Base-by-base conservation (phyloP, 2,113 vertebrate species). In the Poeciliopsis retropinna region DNA sequence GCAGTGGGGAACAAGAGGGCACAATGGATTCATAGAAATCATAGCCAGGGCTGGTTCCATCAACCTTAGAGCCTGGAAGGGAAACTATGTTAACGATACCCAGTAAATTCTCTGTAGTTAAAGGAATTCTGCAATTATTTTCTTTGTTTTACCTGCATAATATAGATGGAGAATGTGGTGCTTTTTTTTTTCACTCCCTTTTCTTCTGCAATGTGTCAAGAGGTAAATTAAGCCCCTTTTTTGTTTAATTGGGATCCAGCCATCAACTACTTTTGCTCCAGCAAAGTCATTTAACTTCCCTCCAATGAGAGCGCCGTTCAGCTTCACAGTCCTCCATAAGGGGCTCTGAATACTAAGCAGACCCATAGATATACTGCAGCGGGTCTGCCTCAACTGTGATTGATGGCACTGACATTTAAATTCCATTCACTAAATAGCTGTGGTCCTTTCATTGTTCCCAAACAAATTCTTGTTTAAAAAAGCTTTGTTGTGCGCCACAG, bases 381-480 rank as follows among this genome's bases (percentile, higher is more conserved):
- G 64, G 84, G 91, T 90, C 88, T 81, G 78, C 80, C 80, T 89
- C 87, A 85, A 72, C 83, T 81, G 80, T 94, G 94, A 96, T 93
- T 92, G 94, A 94, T 95, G 87, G 85, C 85, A 39, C 82, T 94
- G 95, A 92, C 93, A 94, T 95, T 96, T 95, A 90, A 80, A 90
- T 95, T 93, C 89, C 81, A 90, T 93, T 92, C 91, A 92, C 87
- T 92, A 85, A 94, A 93, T 93, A 89, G 92, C 94, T 85, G 82
- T 81, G 80, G 73, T 88, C 79, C 87, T 89, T 92, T 93, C 90
- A 90, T 92, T 95, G 92, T 93, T 87, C 91, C 96, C 89, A 91
- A 90, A 84, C 92, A 92, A 94, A 93, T 95, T 93, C 92, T 84
- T 91, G 93, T 83, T 93, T 93, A 93, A 93, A 93, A 93, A 91